Percentiles rank a stretch among this genome's conserved stretches.
Evolutionary conservation across 2,113 vertebrate species (phyloP).

Genomic region (Rhabdomys dilectus): DNA sequence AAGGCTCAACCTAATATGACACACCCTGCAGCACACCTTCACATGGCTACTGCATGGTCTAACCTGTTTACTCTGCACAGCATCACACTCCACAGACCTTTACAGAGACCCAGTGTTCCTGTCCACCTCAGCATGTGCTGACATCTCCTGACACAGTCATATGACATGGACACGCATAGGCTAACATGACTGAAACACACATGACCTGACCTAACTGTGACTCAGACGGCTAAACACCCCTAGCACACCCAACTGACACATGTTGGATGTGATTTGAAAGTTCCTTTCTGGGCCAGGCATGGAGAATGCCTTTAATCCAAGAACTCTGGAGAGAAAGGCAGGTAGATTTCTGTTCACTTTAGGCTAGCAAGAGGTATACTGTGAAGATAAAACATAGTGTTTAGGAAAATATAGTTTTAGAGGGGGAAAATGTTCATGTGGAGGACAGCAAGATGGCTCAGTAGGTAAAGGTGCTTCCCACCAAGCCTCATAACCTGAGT

Average conservation of each 20-base stretch:
- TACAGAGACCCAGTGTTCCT: accelerated
- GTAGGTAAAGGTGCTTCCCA: background rate
- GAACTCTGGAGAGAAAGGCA: background rate
- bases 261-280: background rate
- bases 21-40: accelerated
- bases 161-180: background rate
- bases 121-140: background rate
- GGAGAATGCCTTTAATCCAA: background rate
- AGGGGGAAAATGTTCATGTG: background rate
- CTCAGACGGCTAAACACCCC: background rate
- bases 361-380: background rate
- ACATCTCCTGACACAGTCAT: background rate
- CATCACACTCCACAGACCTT: background rate
- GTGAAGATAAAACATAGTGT: background rate
- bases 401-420: background rate
- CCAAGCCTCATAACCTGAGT: background rate
- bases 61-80: background rate
- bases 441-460: background rate
- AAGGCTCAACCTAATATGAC: background rate
- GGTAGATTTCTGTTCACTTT: no score
- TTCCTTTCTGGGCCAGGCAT: background rate
- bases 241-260: background rate
- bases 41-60: background rate
- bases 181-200: background rate
- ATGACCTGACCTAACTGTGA: no score